These are phyloP conservation scores for Aplidium turbinatum DNA, from an alignment of 23 tunicate species.

Conservation along the genomic window DNA sequence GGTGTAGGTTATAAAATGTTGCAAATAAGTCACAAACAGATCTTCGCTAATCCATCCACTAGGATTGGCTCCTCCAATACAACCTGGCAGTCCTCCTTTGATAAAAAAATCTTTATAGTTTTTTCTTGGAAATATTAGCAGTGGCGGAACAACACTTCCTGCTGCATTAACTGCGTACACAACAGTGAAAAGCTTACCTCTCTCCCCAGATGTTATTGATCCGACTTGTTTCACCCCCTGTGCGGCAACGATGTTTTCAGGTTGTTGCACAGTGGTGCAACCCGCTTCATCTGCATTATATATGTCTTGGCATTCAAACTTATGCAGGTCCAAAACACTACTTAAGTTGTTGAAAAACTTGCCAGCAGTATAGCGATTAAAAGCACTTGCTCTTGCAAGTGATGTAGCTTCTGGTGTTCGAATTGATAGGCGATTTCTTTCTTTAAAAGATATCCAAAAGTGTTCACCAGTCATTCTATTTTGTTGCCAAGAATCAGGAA, in stretches of 20 bases:
- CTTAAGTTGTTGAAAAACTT: constrained; percentile 2
- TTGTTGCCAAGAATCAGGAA: too few species aligned
- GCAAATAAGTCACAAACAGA: background rate
- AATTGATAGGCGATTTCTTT: background rate
- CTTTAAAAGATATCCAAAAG: background rate
- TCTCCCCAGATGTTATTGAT: constrained; percentile 9
- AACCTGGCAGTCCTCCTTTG: constrained; percentile 25
- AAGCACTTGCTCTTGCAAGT: constrained; percentile 14
- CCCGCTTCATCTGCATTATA: constrained; percentile 20
- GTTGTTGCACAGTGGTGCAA: constrained; percentile 9
- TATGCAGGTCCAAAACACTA: constrained; percentile 8
- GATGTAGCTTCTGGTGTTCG: constrained; percentile 9
- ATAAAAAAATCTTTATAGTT: constrained; percentile 30
- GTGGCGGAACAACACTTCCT: background rate
- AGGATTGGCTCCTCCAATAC: constrained; percentile 29
- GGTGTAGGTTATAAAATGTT: constrained; percentile 8
- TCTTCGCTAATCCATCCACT: constrained; percentile 14
- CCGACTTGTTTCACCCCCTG: constrained; percentile 10
- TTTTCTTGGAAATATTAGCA: background rate
- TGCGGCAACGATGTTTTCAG: constrained; percentile 7
- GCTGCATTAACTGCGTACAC: constrained; percentile 5
- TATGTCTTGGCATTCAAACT: background rate
- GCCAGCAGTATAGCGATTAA: constrained; percentile 7
- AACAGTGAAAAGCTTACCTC: constrained; percentile 26
- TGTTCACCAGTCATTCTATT: too few species aligned